Evolutionary conservation across 2,888 invertebrate genomes (phyloP), one percentile per base, ranked within the genome.

Genomic region (Abscondita cerata): DNA sequence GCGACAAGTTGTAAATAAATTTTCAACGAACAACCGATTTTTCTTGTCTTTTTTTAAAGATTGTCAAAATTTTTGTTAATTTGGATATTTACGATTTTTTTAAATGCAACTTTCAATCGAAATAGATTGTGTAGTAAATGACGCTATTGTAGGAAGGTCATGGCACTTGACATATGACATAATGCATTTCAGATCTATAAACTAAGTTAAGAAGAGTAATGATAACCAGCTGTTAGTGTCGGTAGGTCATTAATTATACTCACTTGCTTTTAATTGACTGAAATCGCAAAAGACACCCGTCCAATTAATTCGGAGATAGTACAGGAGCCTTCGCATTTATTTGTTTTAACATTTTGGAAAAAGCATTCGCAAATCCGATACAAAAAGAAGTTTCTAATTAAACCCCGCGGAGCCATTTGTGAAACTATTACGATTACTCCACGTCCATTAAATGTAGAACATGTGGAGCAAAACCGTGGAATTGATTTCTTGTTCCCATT

Each of bases 121-220:
- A 16, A 20, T 31, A 41, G 41, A 41, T 53, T 41, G 31, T 31
- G 25, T 44, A 44, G 44, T 44, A 44, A 52, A 52, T 38, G 52
- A 58, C 20, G 52, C 11, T 46, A 40, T 33, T 18, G 46, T 59
- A 19, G 38, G 52, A 59, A 53, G 59, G 59, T 52, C 59, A 53
- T 59, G 52, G 47, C 52, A 59, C 47, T 59, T 59, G 59, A 52
- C 59, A 52, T 59, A 59, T 59, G 59, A 59, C 52, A 59, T 59
- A 59, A 59, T 52, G 52, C 52, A 59, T 52, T 52, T 47, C 16
- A 40, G 47, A 59, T 53, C 59, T 52, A 16, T 48, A 59, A 59
- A 52, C 58, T 47, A 52, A 59, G 52, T 48, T 52, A 51, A 44
- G 52, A 58, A 44, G 44, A 44, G 18, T 58, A 59, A 59, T 59